These are phyloP conservation scores for Sitobion miscanthi DNA, from an alignment of 1,140 invertebrate species.

Conservation along the genomic window DNA sequence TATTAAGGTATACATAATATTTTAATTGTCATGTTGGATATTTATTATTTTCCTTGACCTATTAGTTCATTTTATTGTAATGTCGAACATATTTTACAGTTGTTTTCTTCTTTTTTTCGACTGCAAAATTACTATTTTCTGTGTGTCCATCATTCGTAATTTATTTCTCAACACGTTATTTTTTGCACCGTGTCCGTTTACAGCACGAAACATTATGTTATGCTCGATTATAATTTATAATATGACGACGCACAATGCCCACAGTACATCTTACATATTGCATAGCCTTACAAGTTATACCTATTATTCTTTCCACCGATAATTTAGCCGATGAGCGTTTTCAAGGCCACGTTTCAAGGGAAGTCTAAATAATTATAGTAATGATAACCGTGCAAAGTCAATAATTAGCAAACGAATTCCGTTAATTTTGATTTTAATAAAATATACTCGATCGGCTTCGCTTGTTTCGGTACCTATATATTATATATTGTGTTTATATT, in stretches of 20 bases:
- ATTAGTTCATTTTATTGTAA: not conserved
- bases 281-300: not conserved
- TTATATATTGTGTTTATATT: not conserved
- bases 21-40: not conserved
- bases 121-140: not conserved
- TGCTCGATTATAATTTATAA: not conserved
- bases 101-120: not conserved
- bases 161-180: not conserved
- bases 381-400: not conserved
- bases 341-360: not conserved
- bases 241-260: not conserved
- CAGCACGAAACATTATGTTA: not conserved
- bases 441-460: not conserved
- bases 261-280: not conserved
- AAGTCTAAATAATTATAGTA: not conserved
- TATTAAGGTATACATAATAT: not conserved
- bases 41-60: slow-evolving; percentile 8
- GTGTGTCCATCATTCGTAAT: not conserved
- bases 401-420: not conserved
- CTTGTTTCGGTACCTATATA: not conserved
- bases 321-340: not conserved
- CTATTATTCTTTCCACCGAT: not conserved
- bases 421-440: not conserved
- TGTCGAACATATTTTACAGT: not conserved
- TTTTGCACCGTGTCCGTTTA: not conserved